Conservation (phyloP, 2,888 invertebrate species). For the Brenthis daphne region DNA sequence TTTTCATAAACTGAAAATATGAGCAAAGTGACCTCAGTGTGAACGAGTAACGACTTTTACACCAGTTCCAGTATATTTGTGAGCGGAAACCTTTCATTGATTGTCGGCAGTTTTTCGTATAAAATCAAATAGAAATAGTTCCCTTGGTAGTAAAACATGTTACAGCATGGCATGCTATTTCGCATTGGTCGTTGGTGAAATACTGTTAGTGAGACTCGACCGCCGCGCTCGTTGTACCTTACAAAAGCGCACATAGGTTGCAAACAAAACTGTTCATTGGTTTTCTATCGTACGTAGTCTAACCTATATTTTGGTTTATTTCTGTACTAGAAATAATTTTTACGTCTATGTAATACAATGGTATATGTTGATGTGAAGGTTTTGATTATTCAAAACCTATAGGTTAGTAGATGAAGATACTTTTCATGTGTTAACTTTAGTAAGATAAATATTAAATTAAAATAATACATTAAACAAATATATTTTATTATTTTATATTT, state of each 20-base stretch:
- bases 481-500: too few relatives aligned
- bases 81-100: conserved; percentile 18
- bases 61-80: conserved; percentile 1
- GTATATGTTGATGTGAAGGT: too few relatives aligned
- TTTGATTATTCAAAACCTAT: too few relatives aligned
- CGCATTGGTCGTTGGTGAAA: conserved; percentile 26
- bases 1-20: not conserved
- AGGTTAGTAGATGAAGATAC: too few relatives aligned
- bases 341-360: too few relatives aligned
- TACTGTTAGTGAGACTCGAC: conserved; percentile 26
- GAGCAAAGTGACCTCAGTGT: not conserved
- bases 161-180: conserved; percentile 18
- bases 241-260: conserved; percentile 22
- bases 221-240: conserved; percentile 20
- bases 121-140: conserved; percentile 25
- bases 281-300: conserved; percentile 19
- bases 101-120: conserved; percentile 20
- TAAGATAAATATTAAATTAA: too few relatives aligned
- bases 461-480: too few relatives aligned
- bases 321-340: not conserved
- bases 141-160: conserved; percentile 20
- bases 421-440: too few relatives aligned
- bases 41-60: conserved; percentile 14
- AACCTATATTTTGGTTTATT: conserved; percentile 3
- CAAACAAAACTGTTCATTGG: conserved; percentile 14